phyloP scores from a whole-genome alignment of 2,113 vertebrate species.

The Casuarius casuarius region DNA sequence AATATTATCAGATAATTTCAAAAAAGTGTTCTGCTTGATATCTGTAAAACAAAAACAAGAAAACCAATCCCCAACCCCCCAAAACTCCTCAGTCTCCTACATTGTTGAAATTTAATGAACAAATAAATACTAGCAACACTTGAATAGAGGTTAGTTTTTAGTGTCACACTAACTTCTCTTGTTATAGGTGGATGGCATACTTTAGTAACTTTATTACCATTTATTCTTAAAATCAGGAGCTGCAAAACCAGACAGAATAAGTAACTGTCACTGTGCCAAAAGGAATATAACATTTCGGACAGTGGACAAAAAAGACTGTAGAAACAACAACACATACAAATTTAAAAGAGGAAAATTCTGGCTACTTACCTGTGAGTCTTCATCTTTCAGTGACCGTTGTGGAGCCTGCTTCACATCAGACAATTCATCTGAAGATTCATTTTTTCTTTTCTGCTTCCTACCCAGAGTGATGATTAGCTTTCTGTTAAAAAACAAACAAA shows the following conservation, averaged over 20 bases:
- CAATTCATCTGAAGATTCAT: slow-evolving; percentile 91
- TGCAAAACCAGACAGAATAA: not conserved
- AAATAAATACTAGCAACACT: not conserved
- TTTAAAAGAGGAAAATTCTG: not conserved
- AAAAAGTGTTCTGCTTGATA: not conserved
- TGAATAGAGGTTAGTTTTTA: not conserved
- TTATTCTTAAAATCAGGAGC: not conserved
- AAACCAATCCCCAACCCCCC: not conserved
- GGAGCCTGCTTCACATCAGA: slow-evolving; percentile 88
- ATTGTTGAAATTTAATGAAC: not conserved
- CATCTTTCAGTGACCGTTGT: slow-evolving; percentile 83
- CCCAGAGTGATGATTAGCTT: slow-evolving; percentile 97
- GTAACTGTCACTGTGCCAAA: not conserved
- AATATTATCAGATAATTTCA: not conserved
- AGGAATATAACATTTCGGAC: not conserved
- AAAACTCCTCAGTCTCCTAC: too few species aligned
- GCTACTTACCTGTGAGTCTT: slow-evolving; percentile 86
- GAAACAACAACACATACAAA: not conserved
- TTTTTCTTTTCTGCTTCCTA: slow-evolving; percentile 96
- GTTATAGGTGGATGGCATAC: not conserved
- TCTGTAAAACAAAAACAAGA: not conserved
- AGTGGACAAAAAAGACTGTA: not conserved
- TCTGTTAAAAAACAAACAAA: slow-evolving; percentile 72
- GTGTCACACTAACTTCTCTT: not conserved
- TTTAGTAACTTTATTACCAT: not conserved